A percentile compares a stretch with the other conserved stretches of the same genome.
Evolutionary conservation across 2,888 invertebrate genomes (phyloP).

Genomic region (Teleiodes luculella): DNA sequence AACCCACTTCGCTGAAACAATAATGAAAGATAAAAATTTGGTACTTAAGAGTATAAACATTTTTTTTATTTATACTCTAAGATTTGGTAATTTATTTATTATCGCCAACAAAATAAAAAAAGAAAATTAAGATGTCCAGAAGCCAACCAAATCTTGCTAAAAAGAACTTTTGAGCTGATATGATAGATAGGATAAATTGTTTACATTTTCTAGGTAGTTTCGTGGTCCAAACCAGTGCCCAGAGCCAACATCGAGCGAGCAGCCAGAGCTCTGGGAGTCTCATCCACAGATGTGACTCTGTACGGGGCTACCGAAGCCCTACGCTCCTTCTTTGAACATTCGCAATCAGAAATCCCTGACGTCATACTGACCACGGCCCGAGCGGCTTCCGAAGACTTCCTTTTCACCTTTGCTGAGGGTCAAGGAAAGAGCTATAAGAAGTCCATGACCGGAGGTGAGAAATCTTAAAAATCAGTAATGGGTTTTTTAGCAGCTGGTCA

Average conservation of each 20-base stretch:
- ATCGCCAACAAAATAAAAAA: too few relatives aligned
- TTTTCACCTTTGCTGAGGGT: conserved; percentile 72
- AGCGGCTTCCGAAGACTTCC: conserved; percentile 77
- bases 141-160: too few relatives aligned
- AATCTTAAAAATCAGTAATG: not conserved
- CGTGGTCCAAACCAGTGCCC: conserved; percentile 84
- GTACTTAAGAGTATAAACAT: too few relatives aligned
- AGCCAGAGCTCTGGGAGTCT: conserved; percentile 78
- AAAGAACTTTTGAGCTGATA: too few relatives aligned
- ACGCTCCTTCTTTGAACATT: conserved; percentile 80
- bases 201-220: conserved; percentile 70
- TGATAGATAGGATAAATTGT: too few relatives aligned
- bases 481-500: too few relatives aligned
- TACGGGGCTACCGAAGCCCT: conserved; percentile 81
- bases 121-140: too few relatives aligned
- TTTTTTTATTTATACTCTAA: too few relatives aligned
- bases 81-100: too few relatives aligned
- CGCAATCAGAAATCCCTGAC: conserved; percentile 74
- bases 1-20: too few relatives aligned
- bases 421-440: conserved; percentile 70
- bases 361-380: conserved; percentile 81
- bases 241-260: conserved; percentile 77
- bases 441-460: conserved; percentile 72
- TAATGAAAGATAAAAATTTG: too few relatives aligned
- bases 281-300: conserved; percentile 81